A percentile compares a stretch with the other conserved stretches of the same genome.
phyloP scores from a whole-genome alignment of 2,113 vertebrate species.

The Uropsilus gracilis region DNA sequence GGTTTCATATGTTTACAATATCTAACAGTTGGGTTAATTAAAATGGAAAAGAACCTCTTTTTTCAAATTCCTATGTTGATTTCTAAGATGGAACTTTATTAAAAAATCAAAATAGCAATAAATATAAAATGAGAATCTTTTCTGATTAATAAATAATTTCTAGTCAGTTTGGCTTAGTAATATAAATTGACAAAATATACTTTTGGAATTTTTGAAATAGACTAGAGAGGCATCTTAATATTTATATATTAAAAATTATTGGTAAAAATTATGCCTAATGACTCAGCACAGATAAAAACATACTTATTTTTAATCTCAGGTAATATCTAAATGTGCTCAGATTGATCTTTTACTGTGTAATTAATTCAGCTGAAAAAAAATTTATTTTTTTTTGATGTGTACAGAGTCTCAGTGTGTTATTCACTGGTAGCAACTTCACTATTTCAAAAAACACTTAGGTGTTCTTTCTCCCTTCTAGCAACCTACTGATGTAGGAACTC shows the following conservation, averaged over 20 bases:
- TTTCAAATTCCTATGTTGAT: background rate
- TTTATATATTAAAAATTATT: background rate
- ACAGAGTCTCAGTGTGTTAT: constrained; percentile 13
- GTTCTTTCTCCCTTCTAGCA: constrained; percentile 20
- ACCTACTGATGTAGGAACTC: constrained; percentile 9
- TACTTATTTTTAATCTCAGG: background rate
- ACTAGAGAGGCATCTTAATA: background rate
- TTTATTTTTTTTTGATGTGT: background rate
- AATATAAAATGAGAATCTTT: background rate
- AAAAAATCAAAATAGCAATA: background rate
- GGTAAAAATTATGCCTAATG: background rate
- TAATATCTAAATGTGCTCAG: background rate
- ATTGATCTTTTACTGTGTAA: background rate
- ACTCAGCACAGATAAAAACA: background rate
- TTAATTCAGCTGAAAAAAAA: background rate
- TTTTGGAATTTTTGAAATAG: constrained; percentile 4
- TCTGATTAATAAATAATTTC: background rate
- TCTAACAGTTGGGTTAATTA: background rate
- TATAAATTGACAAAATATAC: background rate
- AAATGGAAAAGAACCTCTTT: background rate
- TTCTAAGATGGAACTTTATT: constrained; percentile 26
- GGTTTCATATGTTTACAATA: background rate
- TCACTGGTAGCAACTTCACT: constrained; percentile 1
- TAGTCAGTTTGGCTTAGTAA: background rate
- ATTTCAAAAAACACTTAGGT: background rate